Evolutionary conservation across 2,888 invertebrate genomes (phyloP).

Genomic region (Adelognathus sp.): DNA sequence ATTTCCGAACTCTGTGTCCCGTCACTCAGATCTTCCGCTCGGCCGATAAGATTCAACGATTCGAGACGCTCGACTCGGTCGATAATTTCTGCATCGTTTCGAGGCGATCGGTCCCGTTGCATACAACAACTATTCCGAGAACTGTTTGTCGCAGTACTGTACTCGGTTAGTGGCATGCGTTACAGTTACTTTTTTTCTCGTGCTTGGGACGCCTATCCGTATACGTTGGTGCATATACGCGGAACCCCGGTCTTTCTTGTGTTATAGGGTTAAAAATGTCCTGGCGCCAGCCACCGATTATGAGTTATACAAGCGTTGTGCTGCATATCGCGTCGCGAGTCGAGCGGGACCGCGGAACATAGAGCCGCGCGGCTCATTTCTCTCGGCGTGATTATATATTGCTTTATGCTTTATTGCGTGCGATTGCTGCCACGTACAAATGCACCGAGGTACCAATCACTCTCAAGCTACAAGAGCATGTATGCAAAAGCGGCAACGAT

Average conservation of each 20-base stretch:
- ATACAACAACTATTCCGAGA: neutral
- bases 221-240: neutral
- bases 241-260: constrained; percentile 3
- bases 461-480: neutral
- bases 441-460: constrained; percentile 36
- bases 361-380: constrained; percentile 42
- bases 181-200: constrained; percentile 7
- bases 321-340: constrained; percentile 22
- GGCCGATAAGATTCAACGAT: constrained; percentile 21
- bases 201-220: neutral
- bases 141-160: neutral
- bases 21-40: constrained; percentile 47
- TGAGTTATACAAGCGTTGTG: constrained; percentile 65
- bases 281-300: constrained; percentile 70
- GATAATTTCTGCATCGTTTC: constrained; percentile 40
- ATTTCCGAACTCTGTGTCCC: constrained; percentile 19
- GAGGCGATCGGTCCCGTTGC: constrained; percentile 43
- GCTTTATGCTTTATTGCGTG: constrained; percentile 67
- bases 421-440: constrained; percentile 56
- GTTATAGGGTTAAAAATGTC: constrained; percentile 45
- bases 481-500: constrained; percentile 10
- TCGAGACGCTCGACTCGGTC: constrained; percentile 43
- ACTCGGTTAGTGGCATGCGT: constrained; percentile 30
- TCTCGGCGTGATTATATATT: constrained; percentile 69
- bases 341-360: constrained; percentile 6